These are phyloP conservation scores for Kryptopterus vitreolus DNA, from an alignment of 2,797 vertebrate genomes.

Conservation along the genomic window DNA sequence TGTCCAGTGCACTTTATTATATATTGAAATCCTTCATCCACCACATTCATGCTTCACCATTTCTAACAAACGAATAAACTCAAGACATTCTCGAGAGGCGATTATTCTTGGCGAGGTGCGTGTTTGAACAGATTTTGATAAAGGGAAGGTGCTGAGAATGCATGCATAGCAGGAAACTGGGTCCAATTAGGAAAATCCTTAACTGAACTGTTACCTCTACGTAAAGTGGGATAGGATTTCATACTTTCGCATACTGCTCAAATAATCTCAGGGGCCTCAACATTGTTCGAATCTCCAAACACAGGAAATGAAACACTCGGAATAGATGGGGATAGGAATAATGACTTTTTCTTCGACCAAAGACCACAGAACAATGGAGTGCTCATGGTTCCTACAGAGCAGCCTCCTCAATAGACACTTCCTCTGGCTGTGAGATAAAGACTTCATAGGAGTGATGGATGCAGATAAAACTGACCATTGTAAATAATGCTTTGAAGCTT, in stretches of 20 bases:
- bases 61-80: background rate
- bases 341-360: background rate
- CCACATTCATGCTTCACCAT: background rate
- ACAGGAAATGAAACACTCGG: conserved; percentile 5
- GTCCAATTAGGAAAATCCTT: background rate
- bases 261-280: background rate
- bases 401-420: background rate
- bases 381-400: background rate
- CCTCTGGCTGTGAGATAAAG: background rate
- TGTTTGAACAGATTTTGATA: background rate
- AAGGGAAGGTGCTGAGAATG: background rate
- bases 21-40: background rate
- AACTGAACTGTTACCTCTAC: background rate
- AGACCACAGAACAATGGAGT: background rate
- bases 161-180: background rate
- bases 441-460: background rate
- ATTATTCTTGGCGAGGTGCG: conserved; percentile 9
- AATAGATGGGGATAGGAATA: background rate
- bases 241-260: conserved; percentile 1
- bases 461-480: background rate
- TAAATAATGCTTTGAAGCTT: background rate
- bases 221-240: background rate
- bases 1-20: background rate
- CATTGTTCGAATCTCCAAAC: background rate
- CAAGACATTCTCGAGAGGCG: background rate